Base-by-base conservation (phyloP, 1,140 invertebrate genomes). In the Plectrocnemia conspersa region DNA sequence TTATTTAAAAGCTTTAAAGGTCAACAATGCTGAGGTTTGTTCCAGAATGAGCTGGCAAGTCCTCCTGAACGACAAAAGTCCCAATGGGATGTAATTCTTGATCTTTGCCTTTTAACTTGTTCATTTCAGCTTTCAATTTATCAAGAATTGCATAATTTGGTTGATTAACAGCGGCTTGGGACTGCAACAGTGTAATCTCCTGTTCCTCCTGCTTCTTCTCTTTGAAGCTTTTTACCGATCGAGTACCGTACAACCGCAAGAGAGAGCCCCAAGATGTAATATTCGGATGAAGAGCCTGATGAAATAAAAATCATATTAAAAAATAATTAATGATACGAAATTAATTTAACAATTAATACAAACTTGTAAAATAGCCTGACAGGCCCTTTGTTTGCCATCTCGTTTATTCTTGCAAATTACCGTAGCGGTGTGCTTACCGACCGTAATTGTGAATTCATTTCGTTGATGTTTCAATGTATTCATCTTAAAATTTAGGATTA, bases 311-410 rank as follows among this genome's bases (percentile, higher is more conserved):
- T 29, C 24, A 25, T 25, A 46, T 11, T 16, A 49, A 36, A 2
- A 36, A 23, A 41, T 40, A 48, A 22, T 21, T 11, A 9, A 40
- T 6, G 27, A 29, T 29, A n/a, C 18, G 10, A 38, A 38, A 15
- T 6, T 33, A 48, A 48, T 42, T 41, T 10, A 23, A 21, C 45
- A 27, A 47, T 47, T 15, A 22, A 4, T 27, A 52, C 27, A 27
- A 62, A 81, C 79, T 71, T 96, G 89, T 23, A 98, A 69, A 61
- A 98, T 93, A n/a, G 89, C 84, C 74, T 98, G 95, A 11, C 93
- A 92, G 9, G 94, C 94, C 63, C 89, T 76, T 68, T 98, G 95
- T 71, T 98, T 98, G n/a, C 94, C 95, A 64, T 95, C 93, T 64
- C 92, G 84, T 73, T 98, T 98, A 74, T 97, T 98, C 65, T 93